phyloP scores from a whole-genome alignment of 92 coral and sea anemone genomes.

The Porites evermanni region DNA sequence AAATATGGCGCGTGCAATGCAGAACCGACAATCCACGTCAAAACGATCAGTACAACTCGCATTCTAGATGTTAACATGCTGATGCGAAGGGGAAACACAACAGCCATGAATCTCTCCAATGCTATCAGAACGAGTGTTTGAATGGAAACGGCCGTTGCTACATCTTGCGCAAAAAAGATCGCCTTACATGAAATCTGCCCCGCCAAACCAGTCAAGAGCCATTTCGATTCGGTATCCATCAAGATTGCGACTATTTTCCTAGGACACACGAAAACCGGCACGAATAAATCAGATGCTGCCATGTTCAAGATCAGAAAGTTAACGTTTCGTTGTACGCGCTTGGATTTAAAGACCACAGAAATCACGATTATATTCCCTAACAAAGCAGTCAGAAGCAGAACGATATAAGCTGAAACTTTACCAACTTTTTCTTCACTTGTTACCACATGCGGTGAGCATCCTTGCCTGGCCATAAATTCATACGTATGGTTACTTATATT shows the following conservation, averaged over 20 bases:
- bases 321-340: slow-evolving; percentile 16
- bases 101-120: slow-evolving; percentile 39
- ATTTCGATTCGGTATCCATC: neutral
- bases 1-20: slow-evolving; percentile 33
- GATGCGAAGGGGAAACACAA: slow-evolving; percentile 28
- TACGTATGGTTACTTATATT: slow-evolving; percentile 27
- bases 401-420: slow-evolving; percentile 29
- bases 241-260: slow-evolving; percentile 11
- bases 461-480: neutral
- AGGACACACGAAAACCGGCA: slow-evolving; percentile 30
- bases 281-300: slow-evolving; percentile 37
- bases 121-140: slow-evolving; percentile 35
- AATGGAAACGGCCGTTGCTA: slow-evolving; percentile 20
- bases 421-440: slow-evolving; percentile 26
- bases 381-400: slow-evolving; percentile 14
- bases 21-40: slow-evolving; percentile 29
- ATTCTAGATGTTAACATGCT: slow-evolving; percentile 26
- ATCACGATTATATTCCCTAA: slow-evolving; percentile 21
- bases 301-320: slow-evolving; percentile 41
- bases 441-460: neutral
- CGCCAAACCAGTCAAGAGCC: slow-evolving; percentile 16
- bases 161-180: slow-evolving; percentile 12
- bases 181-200: slow-evolving; percentile 39
- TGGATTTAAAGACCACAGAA: slow-evolving; percentile 21
- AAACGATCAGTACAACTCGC: slow-evolving; percentile 18